Percentiles rank a stretch among this genome's conserved stretches.
Evolutionary conservation across 1,140 invertebrate species (phyloP).

Genomic region (Drosophila repleta): DNA sequence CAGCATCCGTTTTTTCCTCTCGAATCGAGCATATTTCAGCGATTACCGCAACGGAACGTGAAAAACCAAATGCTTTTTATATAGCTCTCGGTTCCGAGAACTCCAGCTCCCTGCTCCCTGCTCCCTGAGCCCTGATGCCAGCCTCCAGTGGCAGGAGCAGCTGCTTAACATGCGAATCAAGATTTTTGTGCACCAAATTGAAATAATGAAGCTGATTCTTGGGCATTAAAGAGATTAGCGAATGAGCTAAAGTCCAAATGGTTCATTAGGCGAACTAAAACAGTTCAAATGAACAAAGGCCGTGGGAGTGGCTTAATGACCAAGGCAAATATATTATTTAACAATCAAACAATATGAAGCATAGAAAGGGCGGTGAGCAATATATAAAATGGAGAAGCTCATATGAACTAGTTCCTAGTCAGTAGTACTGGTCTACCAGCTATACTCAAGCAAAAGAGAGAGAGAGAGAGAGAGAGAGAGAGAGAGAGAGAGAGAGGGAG

Average conservation of each 20-base stretch:
- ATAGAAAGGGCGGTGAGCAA: too few species aligned
- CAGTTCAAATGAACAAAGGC: not conserved
- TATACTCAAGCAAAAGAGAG: too few species aligned
- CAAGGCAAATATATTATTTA: too few species aligned
- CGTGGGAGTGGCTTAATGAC: too few species aligned
- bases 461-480: too few species aligned
- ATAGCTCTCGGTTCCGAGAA: too few species aligned
- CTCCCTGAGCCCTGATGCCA: not conserved
- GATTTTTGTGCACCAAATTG: not conserved
- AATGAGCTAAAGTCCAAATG: not conserved
- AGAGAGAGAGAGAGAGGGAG: too few species aligned
- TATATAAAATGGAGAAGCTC: too few species aligned
- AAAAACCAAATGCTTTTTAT: conserved; percentile 32
- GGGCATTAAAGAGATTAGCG: conserved; percentile 1
- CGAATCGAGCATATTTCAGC: conserved; percentile 24
- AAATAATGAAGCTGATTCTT: not conserved
- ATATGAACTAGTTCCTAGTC: too few species aligned
- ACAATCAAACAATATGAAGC: too few species aligned
- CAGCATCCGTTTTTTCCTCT: conserved; percentile 12
- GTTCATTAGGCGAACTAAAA: not conserved
- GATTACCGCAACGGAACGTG: conserved; percentile 31
- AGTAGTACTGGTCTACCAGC: too few species aligned
- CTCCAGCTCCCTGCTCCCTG: not conserved
- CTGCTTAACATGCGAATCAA: not conserved
- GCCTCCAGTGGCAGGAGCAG: not conserved